Evolutionary conservation across 2,888 invertebrate genomes (phyloP), one percentile per base, ranked within the genome.

Genomic region (Eupithecia inturbata): DNA sequence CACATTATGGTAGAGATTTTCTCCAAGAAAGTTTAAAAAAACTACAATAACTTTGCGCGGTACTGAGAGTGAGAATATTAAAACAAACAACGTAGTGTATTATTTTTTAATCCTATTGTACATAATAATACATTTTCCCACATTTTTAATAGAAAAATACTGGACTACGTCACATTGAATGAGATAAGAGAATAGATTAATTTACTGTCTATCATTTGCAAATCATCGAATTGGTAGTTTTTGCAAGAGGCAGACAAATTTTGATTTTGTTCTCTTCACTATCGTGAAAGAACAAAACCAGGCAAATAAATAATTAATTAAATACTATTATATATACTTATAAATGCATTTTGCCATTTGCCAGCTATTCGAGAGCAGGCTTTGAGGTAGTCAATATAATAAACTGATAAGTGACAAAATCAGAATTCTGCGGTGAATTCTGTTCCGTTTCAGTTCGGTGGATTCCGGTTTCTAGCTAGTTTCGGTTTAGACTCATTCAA

Each of bases 191-290:
- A 6, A 9, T n/a, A 53, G 7, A 49, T n/a, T n/a, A 57, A 57
- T 26, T 26, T 12, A 36, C 39, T 75, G 75, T 76, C 76, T 76
- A 69, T 67, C 76, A 71, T 62, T 63, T 33, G 71, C 68, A 73
- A 76, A 73, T 62, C 22, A 45, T 68, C 49, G 26, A 26, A 12
- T 33, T n/a, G n/a, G n/a, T 0, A 22, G 12, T 10, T 72, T 76
- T 76, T 68, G 67, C 71, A 45, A 71, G 12, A 76, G 76, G 66
- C 73, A 76, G 76, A 76, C 71, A 53, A 16, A 22, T 14, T 73
- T 75, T 76, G 76, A 76, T 76, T 69, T 71, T 57, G 71, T 68
- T 62, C 75, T 75, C 3, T 60, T 26, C 1, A 19, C 28, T 60
- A 41, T 53, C 28, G 7, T 5, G 16, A 26, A 33, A 76, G 73